Evolutionary conservation across 2,888 invertebrate species (phyloP).

Genomic region (Ormyrus nitidulus): DNA sequence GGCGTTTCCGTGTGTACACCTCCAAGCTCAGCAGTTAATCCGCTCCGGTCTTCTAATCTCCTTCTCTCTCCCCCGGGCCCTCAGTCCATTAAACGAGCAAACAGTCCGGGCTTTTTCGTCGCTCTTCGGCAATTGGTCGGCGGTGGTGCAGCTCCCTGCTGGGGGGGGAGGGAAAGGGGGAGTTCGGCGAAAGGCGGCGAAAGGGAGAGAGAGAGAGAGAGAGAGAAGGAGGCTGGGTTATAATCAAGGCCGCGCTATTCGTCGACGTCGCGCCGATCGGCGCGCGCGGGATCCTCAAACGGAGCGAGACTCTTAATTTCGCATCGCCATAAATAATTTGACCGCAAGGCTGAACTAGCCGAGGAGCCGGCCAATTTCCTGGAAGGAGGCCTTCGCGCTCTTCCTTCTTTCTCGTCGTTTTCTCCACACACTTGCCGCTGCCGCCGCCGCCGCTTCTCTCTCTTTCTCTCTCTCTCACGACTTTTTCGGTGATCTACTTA

Average conservation of each 20-base stretch:
- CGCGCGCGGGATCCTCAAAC: slow-evolving; percentile 39
- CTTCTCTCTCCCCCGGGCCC: neutral
- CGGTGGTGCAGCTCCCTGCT: slow-evolving; percentile 1
- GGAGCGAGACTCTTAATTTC: slow-evolving; percentile 74
- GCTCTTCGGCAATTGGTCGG: slow-evolving; percentile 22
- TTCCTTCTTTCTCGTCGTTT: slow-evolving; percentile 16
- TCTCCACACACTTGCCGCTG: slow-evolving; percentile 16
- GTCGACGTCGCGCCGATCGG: slow-evolving; percentile 50
- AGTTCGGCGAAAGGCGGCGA: slow-evolving; percentile 30
- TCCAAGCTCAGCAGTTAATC: too few relatives aligned
- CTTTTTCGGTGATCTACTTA: slow-evolving; percentile 35
- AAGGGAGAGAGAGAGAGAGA: slow-evolving; percentile 52
- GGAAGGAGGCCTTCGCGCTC: slow-evolving; percentile 64
- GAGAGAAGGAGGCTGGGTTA: slow-evolving; percentile 45
- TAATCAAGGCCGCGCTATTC: slow-evolving; percentile 54
- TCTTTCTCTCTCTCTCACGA: neutral
- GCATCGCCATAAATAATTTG: slow-evolving; percentile 75
- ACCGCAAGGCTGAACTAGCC: slow-evolving; percentile 63
- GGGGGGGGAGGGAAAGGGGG: neutral
- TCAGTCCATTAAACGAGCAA: slow-evolving; percentile 29
- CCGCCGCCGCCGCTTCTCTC: neutral
- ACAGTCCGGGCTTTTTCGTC: slow-evolving; percentile 17
- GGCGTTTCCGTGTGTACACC: too few relatives aligned
- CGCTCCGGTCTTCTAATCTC: slow-evolving; percentile 27
- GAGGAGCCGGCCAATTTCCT: slow-evolving; percentile 66